phyloP scores from a whole-genome alignment of 2,113 vertebrate species.

The Ammodytes dubius region DNA sequence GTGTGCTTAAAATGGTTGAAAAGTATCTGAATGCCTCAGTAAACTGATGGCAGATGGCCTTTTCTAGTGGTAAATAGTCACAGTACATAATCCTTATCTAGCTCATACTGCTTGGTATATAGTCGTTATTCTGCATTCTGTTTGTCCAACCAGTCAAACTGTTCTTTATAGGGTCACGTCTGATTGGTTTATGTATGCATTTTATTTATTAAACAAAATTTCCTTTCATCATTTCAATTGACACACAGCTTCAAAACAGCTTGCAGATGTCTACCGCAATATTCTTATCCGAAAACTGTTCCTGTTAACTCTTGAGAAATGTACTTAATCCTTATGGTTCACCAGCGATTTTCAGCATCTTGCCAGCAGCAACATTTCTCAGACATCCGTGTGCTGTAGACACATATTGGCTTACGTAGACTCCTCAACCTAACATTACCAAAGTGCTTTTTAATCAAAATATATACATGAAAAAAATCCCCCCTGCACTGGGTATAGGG shows the following conservation, averaged over 20 bases:
- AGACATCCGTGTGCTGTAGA: conserved; percentile 46
- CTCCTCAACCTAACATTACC: conserved; percentile 57
- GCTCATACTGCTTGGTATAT: conserved; percentile 48
- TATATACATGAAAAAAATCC: not conserved
- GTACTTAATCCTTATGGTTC: conserved; percentile 49
- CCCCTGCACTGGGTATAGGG: conserved; percentile 38
- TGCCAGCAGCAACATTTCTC: conserved; percentile 62
- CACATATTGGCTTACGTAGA: conserved; percentile 49
- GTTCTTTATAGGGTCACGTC: conserved; percentile 5
- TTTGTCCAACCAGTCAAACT: conserved; percentile 43
- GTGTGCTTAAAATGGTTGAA: not conserved
- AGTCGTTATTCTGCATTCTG: conserved; percentile 29
- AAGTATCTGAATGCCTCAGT: not conserved
- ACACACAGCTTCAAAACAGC: conserved; percentile 49
- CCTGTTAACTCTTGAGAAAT: conserved; percentile 28
- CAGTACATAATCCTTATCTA: conserved; percentile 23
- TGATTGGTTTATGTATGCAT: conserved; percentile 4
- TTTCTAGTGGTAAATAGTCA: conserved; percentile 50
- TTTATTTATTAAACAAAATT: conserved; percentile 1
- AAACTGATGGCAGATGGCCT: conserved; percentile 15
- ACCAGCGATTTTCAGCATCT: conserved; percentile 67
- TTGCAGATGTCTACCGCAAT: conserved; percentile 57
- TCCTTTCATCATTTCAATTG: conserved; percentile 24
- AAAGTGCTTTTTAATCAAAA: conserved; percentile 73
- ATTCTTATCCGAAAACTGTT: conserved; percentile 33